Conservation (phyloP, 2,113 vertebrate species). For the Actenoides lindsayi region DNA sequence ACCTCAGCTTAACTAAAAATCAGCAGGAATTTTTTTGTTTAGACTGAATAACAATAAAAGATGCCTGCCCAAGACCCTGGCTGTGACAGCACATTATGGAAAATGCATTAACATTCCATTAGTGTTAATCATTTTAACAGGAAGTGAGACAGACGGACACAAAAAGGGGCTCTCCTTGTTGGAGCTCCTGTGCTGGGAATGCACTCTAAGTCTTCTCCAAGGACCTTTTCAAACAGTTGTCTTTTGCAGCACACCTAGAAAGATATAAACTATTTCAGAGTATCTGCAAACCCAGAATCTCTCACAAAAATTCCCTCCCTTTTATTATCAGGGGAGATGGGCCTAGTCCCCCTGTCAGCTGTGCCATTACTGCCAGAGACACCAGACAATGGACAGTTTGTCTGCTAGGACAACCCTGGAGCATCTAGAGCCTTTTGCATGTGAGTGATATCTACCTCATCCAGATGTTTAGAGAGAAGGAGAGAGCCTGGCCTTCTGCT, state of each 20-base stretch:
- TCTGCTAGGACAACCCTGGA: neutral
- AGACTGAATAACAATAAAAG: conserved; percentile 23
- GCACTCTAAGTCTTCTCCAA: neutral
- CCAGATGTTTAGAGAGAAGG: neutral
- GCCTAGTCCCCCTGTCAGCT: neutral
- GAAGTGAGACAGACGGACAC: neutral
- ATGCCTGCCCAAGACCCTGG: conserved; percentile 7
- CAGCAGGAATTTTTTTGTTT: conserved; percentile 32
- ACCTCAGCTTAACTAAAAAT: neutral
- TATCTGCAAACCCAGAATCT: neutral
- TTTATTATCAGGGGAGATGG: neutral
- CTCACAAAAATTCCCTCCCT: neutral
- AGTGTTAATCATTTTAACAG: neutral
- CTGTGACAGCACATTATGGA: neutral
- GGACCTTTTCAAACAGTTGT: neutral
- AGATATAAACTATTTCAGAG: neutral
- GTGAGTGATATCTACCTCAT: neutral
- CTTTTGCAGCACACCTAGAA: neutral
- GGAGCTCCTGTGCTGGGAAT: neutral
- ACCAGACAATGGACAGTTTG: neutral
- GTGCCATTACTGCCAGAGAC: neutral
- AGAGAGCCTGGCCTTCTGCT: neutral
- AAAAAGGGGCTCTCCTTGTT: neutral
- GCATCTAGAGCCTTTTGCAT: neutral
- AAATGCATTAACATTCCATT: conserved; percentile 24